Base-by-base conservation (phyloP, 2,113 vertebrate species). In the Barnardius zonarius region DNA sequence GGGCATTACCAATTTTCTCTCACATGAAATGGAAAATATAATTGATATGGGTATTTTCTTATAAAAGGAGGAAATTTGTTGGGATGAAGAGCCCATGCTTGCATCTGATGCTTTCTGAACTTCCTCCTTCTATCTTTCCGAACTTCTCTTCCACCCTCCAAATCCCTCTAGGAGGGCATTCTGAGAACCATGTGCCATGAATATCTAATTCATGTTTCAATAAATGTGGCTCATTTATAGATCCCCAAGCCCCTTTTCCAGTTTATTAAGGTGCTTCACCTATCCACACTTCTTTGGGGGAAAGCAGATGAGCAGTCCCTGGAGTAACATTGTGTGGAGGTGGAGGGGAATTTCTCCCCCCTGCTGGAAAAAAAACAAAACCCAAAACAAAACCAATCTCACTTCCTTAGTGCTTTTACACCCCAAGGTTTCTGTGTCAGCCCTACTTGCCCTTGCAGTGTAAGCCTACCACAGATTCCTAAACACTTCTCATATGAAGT, bases 401-500 rank as follows among this genome's bases (percentile, higher is more conserved):
- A 76, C 74, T 92, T 79, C 77, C 67, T 76, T 73, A 44, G 46
- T 55, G 23, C 28, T 59, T 92, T 95, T 89, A 78, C 24, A 72
- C 68, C 70, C 63, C 64, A 79, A 74, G 51, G 75, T 92, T 92
- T 74, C 72, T 81, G 41, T 57, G 48, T 46, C 81, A 93, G 69
- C 41, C 72, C 68, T 84, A 44, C 73, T 85, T 90, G 82, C 68
- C 73, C 41, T 92, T 69, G 57, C 72, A 88, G 74, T 31, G 23
- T 69, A 75, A 82, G 41, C 84, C 92, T 86, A 90, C 79, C 91
- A 51, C 67, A 92, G 91, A 97, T 88, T 83, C 86, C 95, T 87
- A 81, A 97, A 96, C 91, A 93, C 76, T 96, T 96, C 97, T 95
- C 93, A 83, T 83, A 59, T 91, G 90, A 97, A 97, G 95, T 61